phyloP scores from a whole-genome alignment of 2,797 vertebrate genomes.

The Neosilurus mollespiculum region DNA sequence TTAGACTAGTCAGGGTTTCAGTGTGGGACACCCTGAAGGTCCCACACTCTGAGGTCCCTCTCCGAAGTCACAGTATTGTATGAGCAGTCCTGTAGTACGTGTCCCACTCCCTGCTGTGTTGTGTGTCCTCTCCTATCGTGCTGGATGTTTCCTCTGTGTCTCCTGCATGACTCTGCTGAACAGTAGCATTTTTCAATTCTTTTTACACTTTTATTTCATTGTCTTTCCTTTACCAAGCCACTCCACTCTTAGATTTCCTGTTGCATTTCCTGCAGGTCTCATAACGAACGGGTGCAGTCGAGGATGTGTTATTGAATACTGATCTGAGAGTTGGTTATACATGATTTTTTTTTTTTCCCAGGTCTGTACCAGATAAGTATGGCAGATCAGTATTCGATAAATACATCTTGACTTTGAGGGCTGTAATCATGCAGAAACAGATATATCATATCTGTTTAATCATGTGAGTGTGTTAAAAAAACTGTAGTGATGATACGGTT shows the following conservation, averaged over 20 bases:
- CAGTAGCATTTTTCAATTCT: slow-evolving; percentile 4
- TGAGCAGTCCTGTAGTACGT: neutral
- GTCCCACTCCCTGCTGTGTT: slow-evolving; percentile 38
- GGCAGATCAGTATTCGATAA: slow-evolving; percentile 12
- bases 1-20: neutral
- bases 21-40: too few relatives aligned
- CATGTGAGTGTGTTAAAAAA: neutral
- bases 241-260: slow-evolving; percentile 26
- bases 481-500: neutral
- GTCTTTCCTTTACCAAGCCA: neutral
- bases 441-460: neutral
- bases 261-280: slow-evolving; percentile 15
- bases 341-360: slow-evolving; percentile 17
- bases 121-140: slow-evolving; percentile 46
- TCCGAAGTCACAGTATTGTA: neutral
- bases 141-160: slow-evolving; percentile 17
- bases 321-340: slow-evolving; percentile 7
- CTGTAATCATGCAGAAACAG: neutral
- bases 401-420: neutral
- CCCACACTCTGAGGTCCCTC: neutral
- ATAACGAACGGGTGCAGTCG: slow-evolving; percentile 6
- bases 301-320: slow-evolving; percentile 15
- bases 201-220: neutral
- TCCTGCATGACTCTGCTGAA: slow-evolving; percentile 35
- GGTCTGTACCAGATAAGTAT: slow-evolving; percentile 25